phyloP scores from a whole-genome alignment of 2,113 vertebrate species.

The Glaucidium brasilianum region DNA sequence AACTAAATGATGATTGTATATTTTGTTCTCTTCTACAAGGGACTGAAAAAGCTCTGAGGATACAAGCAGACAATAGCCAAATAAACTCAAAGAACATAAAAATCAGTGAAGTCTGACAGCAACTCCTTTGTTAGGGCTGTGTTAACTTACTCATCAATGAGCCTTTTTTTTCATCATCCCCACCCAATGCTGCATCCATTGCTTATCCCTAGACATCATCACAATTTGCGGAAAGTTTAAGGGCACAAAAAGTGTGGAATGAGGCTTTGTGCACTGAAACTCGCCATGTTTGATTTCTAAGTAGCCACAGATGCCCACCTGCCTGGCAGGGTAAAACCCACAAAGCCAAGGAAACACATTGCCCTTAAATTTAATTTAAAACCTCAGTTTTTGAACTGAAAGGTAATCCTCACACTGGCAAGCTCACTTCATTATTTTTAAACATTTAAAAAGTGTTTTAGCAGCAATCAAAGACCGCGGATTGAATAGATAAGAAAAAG shows the following conservation, averaged over 20 bases:
- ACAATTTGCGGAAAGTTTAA: neutral
- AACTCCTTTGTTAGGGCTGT: neutral
- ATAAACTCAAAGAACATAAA: conserved; percentile 42
- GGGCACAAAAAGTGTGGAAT: neutral
- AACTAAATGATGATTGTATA: neutral
- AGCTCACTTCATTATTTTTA: neutral
- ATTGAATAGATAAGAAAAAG: neutral
- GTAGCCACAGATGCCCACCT: neutral
- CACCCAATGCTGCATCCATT: neutral
- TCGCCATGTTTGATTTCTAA: neutral
- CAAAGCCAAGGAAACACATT: neutral
- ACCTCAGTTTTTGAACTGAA: neutral
- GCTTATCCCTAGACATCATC: neutral
- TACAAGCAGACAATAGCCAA: conserved; percentile 23
- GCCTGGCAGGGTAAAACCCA: neutral
- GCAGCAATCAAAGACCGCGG: neutral
- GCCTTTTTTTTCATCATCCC: neutral
- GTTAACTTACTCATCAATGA: neutral
- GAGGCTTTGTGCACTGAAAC: neutral
- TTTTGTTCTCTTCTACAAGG: conserved; percentile 30
- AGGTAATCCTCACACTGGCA: neutral
- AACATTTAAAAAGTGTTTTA: neutral
- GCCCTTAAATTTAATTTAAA: neutral
- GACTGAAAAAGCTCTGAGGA: neutral
- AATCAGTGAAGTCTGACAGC: neutral